These are phyloP conservation scores for Imbricaverruca yamaguchii DNA, from an alignment of 2,888 invertebrate species.

Conservation along the genomic window DNA sequence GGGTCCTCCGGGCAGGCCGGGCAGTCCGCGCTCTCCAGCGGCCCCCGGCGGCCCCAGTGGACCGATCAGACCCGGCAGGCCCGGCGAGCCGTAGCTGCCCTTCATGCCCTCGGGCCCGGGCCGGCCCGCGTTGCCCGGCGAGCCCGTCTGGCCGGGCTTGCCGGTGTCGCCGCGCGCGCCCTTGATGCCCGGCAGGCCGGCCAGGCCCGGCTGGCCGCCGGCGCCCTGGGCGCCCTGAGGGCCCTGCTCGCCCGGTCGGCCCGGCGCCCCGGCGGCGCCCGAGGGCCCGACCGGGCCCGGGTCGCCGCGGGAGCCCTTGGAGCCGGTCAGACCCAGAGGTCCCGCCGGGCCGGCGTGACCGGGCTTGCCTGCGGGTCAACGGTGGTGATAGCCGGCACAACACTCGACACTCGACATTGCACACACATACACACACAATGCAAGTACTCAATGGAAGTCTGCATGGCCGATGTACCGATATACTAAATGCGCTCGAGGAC, in stretches of 20 bases:
- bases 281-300: conserved; percentile 65
- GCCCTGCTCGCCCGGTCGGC: conserved; percentile 67
- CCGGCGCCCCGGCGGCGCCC: conserved; percentile 67
- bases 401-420: too few species aligned
- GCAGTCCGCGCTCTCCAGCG: conserved; percentile 39
- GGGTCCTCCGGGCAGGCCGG: conserved; percentile 56
- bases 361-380: conserved; percentile 55
- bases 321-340: conserved; percentile 57
- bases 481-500: too few species aligned
- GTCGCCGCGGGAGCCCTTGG: conserved; percentile 68
- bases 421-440: too few species aligned
- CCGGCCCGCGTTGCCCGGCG: conserved; percentile 59
- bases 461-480: too few species aligned
- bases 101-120: conserved; percentile 64
- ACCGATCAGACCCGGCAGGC: conserved; percentile 38
- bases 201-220: conserved; percentile 57
- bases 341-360: conserved; percentile 56
- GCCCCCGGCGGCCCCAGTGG: conserved; percentile 47
- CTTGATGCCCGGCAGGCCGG: conserved; percentile 61
- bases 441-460: conserved; percentile 22
- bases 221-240: conserved; percentile 64
- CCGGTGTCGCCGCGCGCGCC: conserved; percentile 63
- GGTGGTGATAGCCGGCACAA: too few species aligned
- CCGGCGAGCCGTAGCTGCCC: conserved; percentile 43
- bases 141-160: conserved; percentile 51